Percentiles rank a stretch among this genome's conserved stretches.
These are phyloP conservation scores for Tanypteryx hageni DNA, from an alignment of 2,888 invertebrate genomes.

Conservation along the genomic window DNA sequence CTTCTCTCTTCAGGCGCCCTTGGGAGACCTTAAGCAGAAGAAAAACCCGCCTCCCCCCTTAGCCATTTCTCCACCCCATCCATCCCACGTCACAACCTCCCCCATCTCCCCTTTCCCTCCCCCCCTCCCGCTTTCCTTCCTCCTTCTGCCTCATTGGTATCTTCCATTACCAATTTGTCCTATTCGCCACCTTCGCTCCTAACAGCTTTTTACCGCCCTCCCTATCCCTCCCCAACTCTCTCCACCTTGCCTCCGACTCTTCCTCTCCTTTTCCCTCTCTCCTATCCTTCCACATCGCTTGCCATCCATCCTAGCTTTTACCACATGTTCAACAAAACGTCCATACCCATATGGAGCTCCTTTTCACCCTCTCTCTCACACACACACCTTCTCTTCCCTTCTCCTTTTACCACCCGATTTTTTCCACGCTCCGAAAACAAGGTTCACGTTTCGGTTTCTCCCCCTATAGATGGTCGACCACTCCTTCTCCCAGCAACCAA, in stretches of 20 bases:
- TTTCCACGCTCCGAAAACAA: too few relatives aligned
- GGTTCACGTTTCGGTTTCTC: too few relatives aligned
- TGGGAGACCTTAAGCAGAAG: not conserved
- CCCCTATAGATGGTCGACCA: too few relatives aligned
- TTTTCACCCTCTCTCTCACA: not conserved
- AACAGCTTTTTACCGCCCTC: constrained; percentile 1
- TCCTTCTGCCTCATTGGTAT: constrained; percentile 52
- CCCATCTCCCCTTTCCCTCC: not conserved
- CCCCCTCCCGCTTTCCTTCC: not conserved
- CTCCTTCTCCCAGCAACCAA: too few relatives aligned
- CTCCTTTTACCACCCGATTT: not conserved
- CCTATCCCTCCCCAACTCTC: not conserved
- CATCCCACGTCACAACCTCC: not conserved
- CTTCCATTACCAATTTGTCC: constrained; percentile 61
- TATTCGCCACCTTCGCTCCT: constrained; percentile 42
- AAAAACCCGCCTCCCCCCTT: not conserved
- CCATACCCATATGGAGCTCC: not conserved
- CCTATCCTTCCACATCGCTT: not conserved
- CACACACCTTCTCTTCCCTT: not conserved
- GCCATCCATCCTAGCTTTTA: not conserved
- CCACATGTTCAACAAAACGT: not conserved
- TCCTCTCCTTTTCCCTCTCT: not conserved
- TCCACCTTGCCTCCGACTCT: not conserved
- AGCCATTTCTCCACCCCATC: not conserved
- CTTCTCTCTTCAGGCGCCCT: not conserved